Evolutionary conservation across 2,888 invertebrate genomes (phyloP), one percentile per base, ranked within the genome.

Genomic region (Exephanes ischioxanthus): DNA sequence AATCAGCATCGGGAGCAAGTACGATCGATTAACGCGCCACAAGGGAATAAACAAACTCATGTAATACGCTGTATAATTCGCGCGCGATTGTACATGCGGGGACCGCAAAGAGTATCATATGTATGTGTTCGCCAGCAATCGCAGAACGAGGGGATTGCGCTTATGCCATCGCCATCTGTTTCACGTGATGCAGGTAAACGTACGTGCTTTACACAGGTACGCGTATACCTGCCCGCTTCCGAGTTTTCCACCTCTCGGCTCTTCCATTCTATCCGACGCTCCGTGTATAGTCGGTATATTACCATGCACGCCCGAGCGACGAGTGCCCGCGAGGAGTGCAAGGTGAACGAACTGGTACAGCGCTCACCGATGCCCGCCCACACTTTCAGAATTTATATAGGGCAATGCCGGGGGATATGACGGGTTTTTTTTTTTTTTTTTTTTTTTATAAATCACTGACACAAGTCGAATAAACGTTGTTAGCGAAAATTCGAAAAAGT

Each of bases 281-380:
- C 58, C 48, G 55, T 55, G 19, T 22, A n/a, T 37, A 45, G 61
- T 70, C 41, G 45, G 58, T 41, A 33, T 48, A 19, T 22, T 37
- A 51, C 51, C 33, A 53, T 67, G 16, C 22, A 73, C 45, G 51
- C 83, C 77, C 53, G 33, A 58, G 78, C 58, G 68, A 77, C 86
- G 85, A 82, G 80, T 84, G 85, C 83, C 45, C 79, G 81, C 83
- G 90, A 66, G 53, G 67, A 33, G 78, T 68, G 61, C 73, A 87
- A 88, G 89, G 89, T 90, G 87, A 87, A 90, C 86, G 90, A 87
- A 89, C 90, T 73, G 53, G 67, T 75, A 67, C 75, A 84, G 68
- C 61, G 22, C 77, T 58, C 30, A 16, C 72, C 67, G 63, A 33
- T 77, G 30, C 33, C 26, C 26, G 26, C 11, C 58, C 41, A 19